A percentile compares a stretch with the other conserved stretches of the same genome.
These are phyloP conservation scores for Porites cylindrica DNA, from an alignment of 92 coral and sea anemone species.

Conservation along the genomic window DNA sequence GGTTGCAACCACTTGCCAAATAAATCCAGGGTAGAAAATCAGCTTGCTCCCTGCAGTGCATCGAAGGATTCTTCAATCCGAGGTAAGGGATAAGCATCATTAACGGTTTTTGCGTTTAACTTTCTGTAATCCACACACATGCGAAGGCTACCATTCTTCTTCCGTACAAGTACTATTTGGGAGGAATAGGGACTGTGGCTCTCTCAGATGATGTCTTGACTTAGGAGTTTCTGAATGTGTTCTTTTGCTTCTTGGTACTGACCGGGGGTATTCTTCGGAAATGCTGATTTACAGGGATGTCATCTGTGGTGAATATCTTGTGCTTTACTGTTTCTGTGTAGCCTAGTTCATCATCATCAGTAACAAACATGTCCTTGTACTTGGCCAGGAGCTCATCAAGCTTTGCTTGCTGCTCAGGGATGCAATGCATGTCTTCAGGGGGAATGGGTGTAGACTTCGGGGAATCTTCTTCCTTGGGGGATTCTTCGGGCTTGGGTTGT, in stretches of 20 bases:
- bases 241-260: conserved; percentile 63
- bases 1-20: conserved; percentile 50
- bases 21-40: conserved; percentile 16
- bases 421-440: too few species aligned
- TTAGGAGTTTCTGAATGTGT: conserved; percentile 59
- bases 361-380: too few species aligned
- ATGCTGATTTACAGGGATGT: conserved; percentile 31
- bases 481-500: neutral
- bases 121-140: conserved; percentile 64
- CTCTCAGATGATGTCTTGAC: conserved; percentile 21
- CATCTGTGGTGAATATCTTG: conserved; percentile 45
- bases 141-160: conserved; percentile 52
- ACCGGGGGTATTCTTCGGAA: conserved; percentile 54
- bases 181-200: conserved; percentile 61
- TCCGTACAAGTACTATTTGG: conserved; percentile 62
- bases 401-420: too few species aligned
- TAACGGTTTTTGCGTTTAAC: conserved; percentile 33
- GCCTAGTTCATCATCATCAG: conserved; percentile 40
- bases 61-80: conserved; percentile 61
- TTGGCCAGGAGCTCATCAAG: too few species aligned
- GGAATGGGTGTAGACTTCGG: too few species aligned
- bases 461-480: conserved; percentile 14
- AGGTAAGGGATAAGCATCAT: conserved; percentile 46
- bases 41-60: conserved; percentile 48
- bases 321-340: conserved; percentile 59